Evolutionary conservation across 2,888 invertebrate genomes (phyloP).

Genomic region (Vanessa cardui): DNA sequence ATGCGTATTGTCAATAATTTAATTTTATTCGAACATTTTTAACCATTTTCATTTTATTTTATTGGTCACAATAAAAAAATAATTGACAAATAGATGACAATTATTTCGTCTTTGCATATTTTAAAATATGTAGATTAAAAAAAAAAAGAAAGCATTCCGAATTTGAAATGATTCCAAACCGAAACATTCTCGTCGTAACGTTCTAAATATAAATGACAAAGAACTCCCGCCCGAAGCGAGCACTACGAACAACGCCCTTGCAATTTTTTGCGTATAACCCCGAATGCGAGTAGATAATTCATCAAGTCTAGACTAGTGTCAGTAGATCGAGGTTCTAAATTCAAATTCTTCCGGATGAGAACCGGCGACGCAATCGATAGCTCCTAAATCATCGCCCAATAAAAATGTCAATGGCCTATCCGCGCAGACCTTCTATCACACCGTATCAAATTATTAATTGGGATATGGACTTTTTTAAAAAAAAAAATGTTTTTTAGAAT

Average conservation of each 20-base stretch:
- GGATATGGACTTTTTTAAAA: not conserved
- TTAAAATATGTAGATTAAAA: no score
- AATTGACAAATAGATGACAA: no score
- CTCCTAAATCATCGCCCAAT: conserved; percentile 77
- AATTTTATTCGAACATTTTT: no score
- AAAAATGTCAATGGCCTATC: conserved; percentile 79
- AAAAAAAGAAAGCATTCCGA: no score
- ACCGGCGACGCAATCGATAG: conserved; percentile 72
- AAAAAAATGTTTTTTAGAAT: not conserved
- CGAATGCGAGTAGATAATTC: conserved; percentile 5
- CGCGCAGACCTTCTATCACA: conserved; percentile 54
- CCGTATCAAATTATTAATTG: conserved; percentile 43
- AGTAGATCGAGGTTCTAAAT: conserved; percentile 49
- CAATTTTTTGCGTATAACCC: not conserved
- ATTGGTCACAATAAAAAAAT: no score
- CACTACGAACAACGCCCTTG: not conserved
- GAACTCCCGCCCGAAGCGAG: not conserved
- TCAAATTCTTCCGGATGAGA: conserved; percentile 62
- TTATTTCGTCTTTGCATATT: no score
- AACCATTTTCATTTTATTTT: no score
- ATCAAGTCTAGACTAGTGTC: conserved; percentile 32
- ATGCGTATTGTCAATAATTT: no score
- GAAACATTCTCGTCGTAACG: no score
- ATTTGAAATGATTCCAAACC: no score
- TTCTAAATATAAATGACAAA: no score